Base-by-base conservation (phyloP, 1,140 invertebrate genomes). In the Procambarus virginalis region DNA sequence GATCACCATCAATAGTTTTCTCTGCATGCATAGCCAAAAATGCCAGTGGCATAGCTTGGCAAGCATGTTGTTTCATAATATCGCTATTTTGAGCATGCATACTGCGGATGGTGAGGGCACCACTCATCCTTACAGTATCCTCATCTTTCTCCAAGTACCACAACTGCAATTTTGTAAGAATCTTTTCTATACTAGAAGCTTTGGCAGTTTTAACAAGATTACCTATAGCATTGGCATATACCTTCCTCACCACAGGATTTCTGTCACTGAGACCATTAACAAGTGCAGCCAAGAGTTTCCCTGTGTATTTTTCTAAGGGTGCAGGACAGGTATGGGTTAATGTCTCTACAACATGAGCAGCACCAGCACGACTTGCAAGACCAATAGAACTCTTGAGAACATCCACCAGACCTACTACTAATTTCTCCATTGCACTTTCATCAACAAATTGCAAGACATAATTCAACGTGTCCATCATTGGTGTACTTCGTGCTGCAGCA, bases 11-110 rank as follows among this genome's bases (percentile, higher is more conserved):
- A 95, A 95, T 95, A 82, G 95, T 94, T 93, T 96, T 96, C 93
- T 96, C 95, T 34, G 96, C 96, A 93, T 98, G 97, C 96, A 97
- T 98, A 22, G 97, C 98, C 92, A 98, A 96, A n/a, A 98, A 98
- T 12, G 96, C 96, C 46, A 98, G 94, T 10, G 98, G 97, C 92
- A 98, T 94, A 51, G 97, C 95, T 58, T 96, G 94, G 46, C 96
- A 95, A n/a, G 96, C 96, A 93, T 97, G 96, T 91, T 96, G 95
- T 93, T 97, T 97, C 46, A 98, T 94, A 64, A 97, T 94, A 81
- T 98, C 97, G 86, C 97, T 96, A 94, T 97, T n/a, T 77, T 97
- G 96, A 91, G 96, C 96, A 79, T 97, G 96, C 92, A 98, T 96
- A 0, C 97, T 96, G 91, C 97, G 96, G 8, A 98, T 94, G 1